A percentile compares a stretch with the other conserved stretches of the same genome.
phyloP scores from a whole-genome alignment of 1,140 invertebrate species.

The Drosophila sechellia region DNA sequence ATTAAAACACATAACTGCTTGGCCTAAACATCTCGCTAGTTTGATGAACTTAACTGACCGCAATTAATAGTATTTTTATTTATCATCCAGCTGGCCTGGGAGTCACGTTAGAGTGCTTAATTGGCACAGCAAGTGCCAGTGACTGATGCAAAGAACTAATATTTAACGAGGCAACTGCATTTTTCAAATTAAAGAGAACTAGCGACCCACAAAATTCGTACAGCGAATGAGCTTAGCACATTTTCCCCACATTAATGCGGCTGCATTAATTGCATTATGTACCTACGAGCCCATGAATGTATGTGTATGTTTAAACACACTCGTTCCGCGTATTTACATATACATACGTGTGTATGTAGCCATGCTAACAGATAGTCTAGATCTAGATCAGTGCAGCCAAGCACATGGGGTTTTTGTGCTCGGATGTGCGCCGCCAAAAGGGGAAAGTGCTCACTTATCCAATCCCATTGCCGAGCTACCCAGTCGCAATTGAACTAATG shows the following conservation, averaged over 20 bases:
- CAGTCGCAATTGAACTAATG: constrained; percentile 43
- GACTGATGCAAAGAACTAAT: background rate
- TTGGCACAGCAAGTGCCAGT: background rate
- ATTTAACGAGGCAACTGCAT: background rate
- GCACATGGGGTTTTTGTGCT: constrained; percentile 33
- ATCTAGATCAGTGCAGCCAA: constrained; percentile 47
- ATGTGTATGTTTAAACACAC: background rate
- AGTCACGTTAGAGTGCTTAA: background rate
- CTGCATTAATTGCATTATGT: constrained; percentile 58
- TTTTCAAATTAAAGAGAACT: constrained; percentile 11
- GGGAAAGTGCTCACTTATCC: constrained; percentile 47
- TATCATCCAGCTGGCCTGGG: background rate
- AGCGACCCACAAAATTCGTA: constrained; percentile 35
- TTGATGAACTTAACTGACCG: background rate
- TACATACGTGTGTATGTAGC: too few relatives aligned
- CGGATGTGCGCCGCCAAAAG: constrained; percentile 21
- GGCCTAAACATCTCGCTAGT: too few relatives aligned
- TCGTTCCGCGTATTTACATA: background rate
- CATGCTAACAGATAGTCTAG: constrained; percentile 33
- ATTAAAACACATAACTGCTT: too few relatives aligned
- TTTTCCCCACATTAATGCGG: constrained; percentile 29
- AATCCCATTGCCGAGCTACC: constrained; percentile 4
- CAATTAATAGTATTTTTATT: background rate
- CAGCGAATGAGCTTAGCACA: constrained; percentile 29
- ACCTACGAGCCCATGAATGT: constrained; percentile 18